These are phyloP conservation scores for Echinops telfairi DNA, from an alignment of 2,113 vertebrate genomes.

Conservation along the genomic window DNA sequence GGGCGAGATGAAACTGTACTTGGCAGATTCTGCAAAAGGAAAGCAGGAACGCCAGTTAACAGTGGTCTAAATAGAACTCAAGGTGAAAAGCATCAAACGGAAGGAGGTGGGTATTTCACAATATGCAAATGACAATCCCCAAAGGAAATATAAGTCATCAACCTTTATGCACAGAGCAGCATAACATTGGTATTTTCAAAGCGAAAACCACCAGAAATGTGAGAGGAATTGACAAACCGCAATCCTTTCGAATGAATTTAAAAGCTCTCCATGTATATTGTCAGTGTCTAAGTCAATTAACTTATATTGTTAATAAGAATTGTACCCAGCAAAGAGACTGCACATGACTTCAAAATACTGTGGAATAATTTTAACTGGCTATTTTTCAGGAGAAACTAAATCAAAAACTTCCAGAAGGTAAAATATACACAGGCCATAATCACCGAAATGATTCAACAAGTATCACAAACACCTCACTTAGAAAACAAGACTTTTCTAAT, in stretches of 20 bases:
- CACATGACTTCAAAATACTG: constrained; percentile 8
- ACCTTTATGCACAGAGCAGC: neutral
- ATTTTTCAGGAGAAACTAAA: neutral
- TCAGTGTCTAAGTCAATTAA: neutral
- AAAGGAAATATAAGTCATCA: neutral
- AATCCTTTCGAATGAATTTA: neutral
- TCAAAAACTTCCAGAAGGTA: neutral
- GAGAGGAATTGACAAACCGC: neutral
- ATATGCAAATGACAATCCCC: neutral
- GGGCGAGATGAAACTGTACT: neutral
- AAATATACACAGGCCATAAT: neutral
- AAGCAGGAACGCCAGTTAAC: neutral
- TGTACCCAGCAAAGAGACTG: neutral
- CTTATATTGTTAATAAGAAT: neutral
- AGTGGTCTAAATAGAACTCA: neutral
- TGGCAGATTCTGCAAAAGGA: neutral
- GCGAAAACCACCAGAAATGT: neutral
- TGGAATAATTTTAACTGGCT: neutral
- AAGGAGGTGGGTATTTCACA: neutral
- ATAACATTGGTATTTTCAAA: neutral
- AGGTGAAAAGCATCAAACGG: neutral
- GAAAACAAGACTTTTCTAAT: constrained; percentile 10
- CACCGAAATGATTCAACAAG: neutral
- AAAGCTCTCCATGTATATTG: neutral
- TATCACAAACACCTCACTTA: neutral